phyloP scores from a whole-genome alignment of 2,113 vertebrate genomes.

The Maccullochella peelii region DNA sequence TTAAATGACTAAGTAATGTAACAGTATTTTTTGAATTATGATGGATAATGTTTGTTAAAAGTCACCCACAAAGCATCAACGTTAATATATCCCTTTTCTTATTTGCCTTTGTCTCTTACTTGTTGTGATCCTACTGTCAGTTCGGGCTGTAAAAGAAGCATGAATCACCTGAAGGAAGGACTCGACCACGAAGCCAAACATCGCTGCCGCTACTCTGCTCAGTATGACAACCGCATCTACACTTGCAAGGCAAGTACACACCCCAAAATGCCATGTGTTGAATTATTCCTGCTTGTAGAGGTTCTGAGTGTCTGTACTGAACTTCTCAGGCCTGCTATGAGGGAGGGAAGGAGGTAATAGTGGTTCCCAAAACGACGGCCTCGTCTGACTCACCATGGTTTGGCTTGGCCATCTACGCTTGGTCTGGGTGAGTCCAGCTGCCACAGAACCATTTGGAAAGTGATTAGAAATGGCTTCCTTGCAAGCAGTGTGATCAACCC shows the following conservation, averaged over 20 bases:
- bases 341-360: conserved; percentile 95
- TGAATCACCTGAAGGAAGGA: conserved; percentile 96
- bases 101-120: neutral
- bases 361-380: conserved; percentile 98
- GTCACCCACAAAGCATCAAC: neutral
- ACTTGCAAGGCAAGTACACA: conserved; percentile 92
- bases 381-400: conserved; percentile 99
- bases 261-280: neutral
- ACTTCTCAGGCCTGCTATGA: conserved; percentile 93
- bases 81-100: too few relatives aligned
- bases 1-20: neutral
- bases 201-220: conserved; percentile 95
- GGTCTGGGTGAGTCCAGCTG: conserved; percentile 94
- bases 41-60: neutral
- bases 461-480: neutral
- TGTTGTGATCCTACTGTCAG: conserved; percentile 72
- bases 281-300: neutral
- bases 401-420: conserved; percentile 97
- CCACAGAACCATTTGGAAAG: neutral
- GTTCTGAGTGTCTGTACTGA: conserved; percentile 42
- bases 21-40: neutral
- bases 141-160: conserved; percentile 96
- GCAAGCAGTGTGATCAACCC: neutral
- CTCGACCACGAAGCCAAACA: conserved; percentile 92
- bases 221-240: conserved; percentile 96